Evolutionary conservation across 2,113 vertebrate species (phyloP), one percentile per base, ranked within the genome.

Genomic region (Hippocampus barbouri): DNA sequence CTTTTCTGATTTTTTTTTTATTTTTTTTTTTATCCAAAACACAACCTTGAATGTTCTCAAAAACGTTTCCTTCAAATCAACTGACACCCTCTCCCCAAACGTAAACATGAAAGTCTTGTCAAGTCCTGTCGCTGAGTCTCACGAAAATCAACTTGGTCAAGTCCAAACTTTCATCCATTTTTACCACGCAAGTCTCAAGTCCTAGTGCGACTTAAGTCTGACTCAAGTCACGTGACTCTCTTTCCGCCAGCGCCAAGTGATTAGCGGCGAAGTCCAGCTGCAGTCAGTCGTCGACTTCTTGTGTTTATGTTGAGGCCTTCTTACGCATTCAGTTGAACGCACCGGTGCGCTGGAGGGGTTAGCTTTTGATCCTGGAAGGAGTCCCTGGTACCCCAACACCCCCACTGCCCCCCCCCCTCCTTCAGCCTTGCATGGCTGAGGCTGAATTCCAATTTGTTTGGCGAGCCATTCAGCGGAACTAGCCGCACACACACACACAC

Each of bases 291-390:
- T 74, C 59, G 83, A 77, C 87, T 89, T 85, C 88, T 86, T 89
- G 80, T 90, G 88, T 91, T 91, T 87, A 85, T 73, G 79, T 89
- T 86, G 72, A 87, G 80, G 89, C 88, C 63, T 23, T 91, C 91
- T 89, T 90, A 82, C 67, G 30, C 81, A 83, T 86, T 88, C 81
- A 75, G 67, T 85, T 89, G 86, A 75, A 87, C 87, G 85, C 79
- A 12, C 80, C 85, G 72, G 74, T 51, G 65, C 16, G 27, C 59
- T 61, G 59, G 27, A 34, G 59, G 81, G 69, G 66, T 63, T 88
- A 45, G 74, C 79, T 89, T 91, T 89, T 91, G 86, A 92, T 91
- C 88, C 86, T 78, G 51, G 69, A 88, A 89, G 83, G 71, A 84
- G 89, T 83, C 61, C 76, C 78, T 70, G 73, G 82, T 75, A 78